Conservation (phyloP, 2,797 vertebrate species). For the Neosilurus hyrtlii region DNA sequence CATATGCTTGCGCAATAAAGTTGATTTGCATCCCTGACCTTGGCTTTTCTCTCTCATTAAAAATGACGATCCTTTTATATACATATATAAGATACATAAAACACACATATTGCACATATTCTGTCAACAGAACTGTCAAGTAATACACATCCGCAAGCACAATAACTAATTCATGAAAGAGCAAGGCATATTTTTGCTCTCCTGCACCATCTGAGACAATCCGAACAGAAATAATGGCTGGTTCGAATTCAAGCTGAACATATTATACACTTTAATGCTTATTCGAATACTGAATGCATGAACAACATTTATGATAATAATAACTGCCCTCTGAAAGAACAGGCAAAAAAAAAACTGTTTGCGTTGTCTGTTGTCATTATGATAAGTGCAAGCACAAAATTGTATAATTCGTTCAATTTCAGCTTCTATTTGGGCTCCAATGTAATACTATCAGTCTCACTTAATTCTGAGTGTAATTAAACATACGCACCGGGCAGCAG, state of each 20-base stretch:
- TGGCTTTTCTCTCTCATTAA: slow-evolving; percentile 30
- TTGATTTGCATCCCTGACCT: slow-evolving; percentile 43
- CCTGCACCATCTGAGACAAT: slow-evolving; percentile 41
- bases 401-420: slow-evolving; percentile 63
- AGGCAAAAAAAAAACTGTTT: slow-evolving; percentile 43
- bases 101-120: neutral
- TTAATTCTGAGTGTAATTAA: slow-evolving; percentile 78
- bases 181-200: slow-evolving; percentile 15
- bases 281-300: slow-evolving; percentile 41
- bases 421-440: slow-evolving; percentile 59
- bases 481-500: slow-evolving; percentile 63
- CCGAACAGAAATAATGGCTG: slow-evolving; percentile 42
- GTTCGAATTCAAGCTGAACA: slow-evolving; percentile 36
- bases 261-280: slow-evolving; percentile 49
- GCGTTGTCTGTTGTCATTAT: slow-evolving; percentile 63
- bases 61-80: slow-evolving; percentile 39
- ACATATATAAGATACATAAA: neutral
- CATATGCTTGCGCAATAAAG: slow-evolving; percentile 51
- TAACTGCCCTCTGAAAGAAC: slow-evolving; percentile 40
- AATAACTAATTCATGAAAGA: slow-evolving; percentile 48
- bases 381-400: slow-evolving; percentile 58
- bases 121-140: slow-evolving; percentile 32
- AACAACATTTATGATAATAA: slow-evolving; percentile 46
- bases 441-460: slow-evolving; percentile 73
- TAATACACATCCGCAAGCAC: slow-evolving; percentile 33